Conservation (phyloP, 2,888 invertebrate genomes). For the Sinodicranocentrus sp. region DNA sequence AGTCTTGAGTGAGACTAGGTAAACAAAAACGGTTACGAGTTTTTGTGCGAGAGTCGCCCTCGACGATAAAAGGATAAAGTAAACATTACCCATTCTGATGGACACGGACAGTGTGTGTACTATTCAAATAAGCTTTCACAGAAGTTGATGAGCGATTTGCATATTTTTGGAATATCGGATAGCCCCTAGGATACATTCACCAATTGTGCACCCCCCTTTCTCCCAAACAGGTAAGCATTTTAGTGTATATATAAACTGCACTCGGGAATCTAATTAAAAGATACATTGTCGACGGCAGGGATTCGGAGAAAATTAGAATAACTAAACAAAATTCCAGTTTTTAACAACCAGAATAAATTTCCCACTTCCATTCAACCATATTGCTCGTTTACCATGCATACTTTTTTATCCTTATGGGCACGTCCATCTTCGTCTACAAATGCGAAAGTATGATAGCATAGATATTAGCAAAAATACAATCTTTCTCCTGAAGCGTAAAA, state of each 20-base stretch:
- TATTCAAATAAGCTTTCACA: slow-evolving; percentile 48
- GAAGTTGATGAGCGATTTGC: slow-evolving; percentile 44
- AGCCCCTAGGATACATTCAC: slow-evolving; percentile 22
- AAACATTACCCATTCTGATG: not conserved
- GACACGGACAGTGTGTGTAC: slow-evolving; percentile 19
- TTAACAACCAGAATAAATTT: slow-evolving; percentile 57
- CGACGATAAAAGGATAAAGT: not conserved
- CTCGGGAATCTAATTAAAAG: slow-evolving; percentile 11
- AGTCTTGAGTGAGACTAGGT: no score
- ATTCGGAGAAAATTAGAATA: slow-evolving; percentile 48
- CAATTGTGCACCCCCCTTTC: no score
- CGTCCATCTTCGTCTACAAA: no score
- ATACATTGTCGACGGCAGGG: slow-evolving; percentile 29
- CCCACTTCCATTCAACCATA: slow-evolving; percentile 30
- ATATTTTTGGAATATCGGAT: slow-evolving; percentile 46
- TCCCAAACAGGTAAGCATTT: slow-evolving; percentile 11
- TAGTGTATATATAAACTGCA: not conserved
- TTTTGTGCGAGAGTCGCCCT: no score
- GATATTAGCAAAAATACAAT: not conserved
- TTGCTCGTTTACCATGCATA: no score
- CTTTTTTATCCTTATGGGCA: no score
- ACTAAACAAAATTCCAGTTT: slow-evolving; percentile 16
- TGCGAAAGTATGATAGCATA: not conserved
- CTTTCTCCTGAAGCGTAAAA: not conserved
- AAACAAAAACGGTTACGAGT: no score